phyloP scores from a whole-genome alignment of 2,888 invertebrate genomes.

The Campopleginae sp. region DNA sequence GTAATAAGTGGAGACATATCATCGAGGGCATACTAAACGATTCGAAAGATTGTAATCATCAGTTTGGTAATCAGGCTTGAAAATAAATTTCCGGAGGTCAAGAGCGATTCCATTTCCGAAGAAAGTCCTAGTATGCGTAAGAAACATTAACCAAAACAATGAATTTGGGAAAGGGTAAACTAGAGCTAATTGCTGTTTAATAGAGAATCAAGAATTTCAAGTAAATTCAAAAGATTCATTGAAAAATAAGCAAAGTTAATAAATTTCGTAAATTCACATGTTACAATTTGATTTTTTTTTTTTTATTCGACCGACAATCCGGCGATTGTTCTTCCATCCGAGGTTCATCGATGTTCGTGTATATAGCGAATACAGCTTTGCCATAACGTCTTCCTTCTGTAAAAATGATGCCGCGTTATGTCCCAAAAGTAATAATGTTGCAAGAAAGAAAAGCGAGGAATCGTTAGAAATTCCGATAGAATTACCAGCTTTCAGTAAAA shows the following conservation, averaged over 20 bases:
- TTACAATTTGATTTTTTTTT: conserved; percentile 39
- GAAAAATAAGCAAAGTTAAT: background rate
- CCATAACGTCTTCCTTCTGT: conserved; percentile 79
- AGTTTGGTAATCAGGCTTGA: background rate
- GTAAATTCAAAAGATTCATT: conserved; percentile 10
- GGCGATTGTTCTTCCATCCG: conserved; percentile 30
- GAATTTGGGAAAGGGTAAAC: background rate
- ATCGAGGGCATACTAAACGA: conserved; percentile 45
- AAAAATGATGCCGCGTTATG: conserved; percentile 50
- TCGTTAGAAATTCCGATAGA: conserved; percentile 70
- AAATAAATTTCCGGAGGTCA: background rate
- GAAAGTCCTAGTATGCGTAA: background rate
- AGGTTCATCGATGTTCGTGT: conserved; percentile 30
- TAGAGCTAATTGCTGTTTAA: background rate
- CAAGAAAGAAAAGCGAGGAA: background rate
- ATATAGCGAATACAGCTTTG: conserved; percentile 76
- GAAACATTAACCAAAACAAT: conserved; percentile 12
- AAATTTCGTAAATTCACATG: conserved; percentile 25
- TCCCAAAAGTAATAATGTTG: background rate
- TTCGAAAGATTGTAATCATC: conserved; percentile 22
- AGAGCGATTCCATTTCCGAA: conserved; percentile 19
- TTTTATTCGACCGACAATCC: conserved; percentile 27
- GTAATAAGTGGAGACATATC: conserved; percentile 47
- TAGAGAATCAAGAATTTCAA: background rate
- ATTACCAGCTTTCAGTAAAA: conserved; percentile 88